A percentile compares a stretch with the other conserved stretches of the same genome.
Conservation (phyloP, 92 coral and sea anemone species). For the Blastomussa wellsi region DNA sequence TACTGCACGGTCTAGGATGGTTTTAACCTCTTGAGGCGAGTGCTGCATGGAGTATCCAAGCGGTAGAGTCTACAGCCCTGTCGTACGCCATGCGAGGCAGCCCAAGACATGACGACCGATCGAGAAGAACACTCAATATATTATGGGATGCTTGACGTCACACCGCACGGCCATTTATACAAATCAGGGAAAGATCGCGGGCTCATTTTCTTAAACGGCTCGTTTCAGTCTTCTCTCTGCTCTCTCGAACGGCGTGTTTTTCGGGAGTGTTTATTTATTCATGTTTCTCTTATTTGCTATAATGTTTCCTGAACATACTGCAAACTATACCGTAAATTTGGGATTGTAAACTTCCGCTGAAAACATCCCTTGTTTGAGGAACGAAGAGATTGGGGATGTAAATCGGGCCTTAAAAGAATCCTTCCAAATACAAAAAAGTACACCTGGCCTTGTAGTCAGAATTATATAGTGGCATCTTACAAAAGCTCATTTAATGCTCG, state of each 20-base stretch:
- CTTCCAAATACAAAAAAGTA: too few species aligned
- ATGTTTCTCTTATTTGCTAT: too few species aligned
- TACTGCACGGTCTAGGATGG: constrained; percentile 99
- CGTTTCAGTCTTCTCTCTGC: constrained; percentile 34
- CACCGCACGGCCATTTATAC: constrained; percentile 83
- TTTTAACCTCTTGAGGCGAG: constrained; percentile 99
- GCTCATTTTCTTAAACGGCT: constrained; percentile 48
- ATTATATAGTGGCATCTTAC: too few species aligned
- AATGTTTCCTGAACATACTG: too few species aligned
- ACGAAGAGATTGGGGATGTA: too few species aligned
- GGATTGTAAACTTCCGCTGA: too few species aligned
- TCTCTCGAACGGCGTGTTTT: not conserved
- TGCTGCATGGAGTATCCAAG: constrained; percentile 97
- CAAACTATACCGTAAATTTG: too few species aligned
- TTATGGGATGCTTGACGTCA: constrained; percentile 99
- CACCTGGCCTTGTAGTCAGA: too few species aligned
- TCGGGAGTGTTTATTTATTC: not conserved
- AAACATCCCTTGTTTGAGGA: too few species aligned
- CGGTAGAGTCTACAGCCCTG: constrained; percentile 69
- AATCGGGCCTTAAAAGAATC: too few species aligned
- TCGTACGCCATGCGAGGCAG: constrained; percentile 98
- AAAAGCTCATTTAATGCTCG: too few species aligned
- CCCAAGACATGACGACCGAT: constrained; percentile 99
- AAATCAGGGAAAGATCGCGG: constrained; percentile 75
- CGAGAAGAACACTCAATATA: constrained; percentile 85